Conservation (phyloP, 2,888 invertebrate genomes). For the Diloba caeruleocephala region DNA sequence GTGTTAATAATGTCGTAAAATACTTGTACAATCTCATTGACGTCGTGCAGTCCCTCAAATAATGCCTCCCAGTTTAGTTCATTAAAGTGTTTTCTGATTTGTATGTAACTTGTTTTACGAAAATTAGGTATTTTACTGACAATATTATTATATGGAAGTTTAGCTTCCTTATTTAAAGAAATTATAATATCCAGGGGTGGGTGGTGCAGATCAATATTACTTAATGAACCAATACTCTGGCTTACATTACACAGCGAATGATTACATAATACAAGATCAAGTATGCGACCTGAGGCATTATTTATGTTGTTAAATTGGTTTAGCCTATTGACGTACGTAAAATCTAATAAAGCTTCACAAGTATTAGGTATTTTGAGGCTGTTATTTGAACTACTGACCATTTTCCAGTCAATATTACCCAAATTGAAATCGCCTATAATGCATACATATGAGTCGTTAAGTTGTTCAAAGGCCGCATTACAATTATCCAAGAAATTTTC, state of each 20-base stretch:
- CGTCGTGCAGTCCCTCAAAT: no score
- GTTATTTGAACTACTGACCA: background rate
- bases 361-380: background rate
- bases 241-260: background rate
- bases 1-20: background rate
- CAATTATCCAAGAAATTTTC: constrained; percentile 1
- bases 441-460: background rate
- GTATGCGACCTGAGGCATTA: background rate
- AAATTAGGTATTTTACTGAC: background rate
- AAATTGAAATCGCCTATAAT: constrained; percentile 11
- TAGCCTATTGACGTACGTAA: no score
- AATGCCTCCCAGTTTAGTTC: no score
- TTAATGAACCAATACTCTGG: background rate
- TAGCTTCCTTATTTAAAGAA: background rate
- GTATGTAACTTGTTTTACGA: background rate
- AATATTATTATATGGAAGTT: constrained; percentile 5
- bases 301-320: background rate
- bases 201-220: constrained; percentile 8
- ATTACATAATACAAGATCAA: background rate
- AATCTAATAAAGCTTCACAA: no score
- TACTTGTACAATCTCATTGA: no score
- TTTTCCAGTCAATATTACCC: constrained; percentile 7
- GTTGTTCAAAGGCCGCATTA: constrained; percentile 3
- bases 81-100: background rate
- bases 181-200: constrained; percentile 4